Base-by-base conservation (phyloP, 2,888 invertebrate genomes). In the Melanophora roralis region DNA sequence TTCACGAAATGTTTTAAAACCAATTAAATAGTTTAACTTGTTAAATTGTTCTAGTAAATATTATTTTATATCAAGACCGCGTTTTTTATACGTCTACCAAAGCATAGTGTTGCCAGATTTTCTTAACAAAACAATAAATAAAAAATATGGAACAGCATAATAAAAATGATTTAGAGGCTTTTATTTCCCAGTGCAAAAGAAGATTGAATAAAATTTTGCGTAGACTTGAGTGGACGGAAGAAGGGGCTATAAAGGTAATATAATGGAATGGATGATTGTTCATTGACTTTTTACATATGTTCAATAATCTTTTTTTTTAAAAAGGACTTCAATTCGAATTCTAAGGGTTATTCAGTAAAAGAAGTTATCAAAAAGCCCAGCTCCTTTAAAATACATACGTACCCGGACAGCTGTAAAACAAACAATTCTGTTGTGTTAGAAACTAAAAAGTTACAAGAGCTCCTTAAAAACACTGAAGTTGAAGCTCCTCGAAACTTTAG, bases 201-300 rank as follows among this genome's bases (percentile, higher is more conserved):
- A 85, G 85, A 0, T 51, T 88, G 1, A 45, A 80, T 8, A 32
- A 55, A 8, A 69, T 88, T n/a, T 75, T 88, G 0, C 53, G 82
- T 8, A 78, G 81, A 0, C 82, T 89, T 3, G 62, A 83, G 2
- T 89, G 89, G 89, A 83, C 81, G 0, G 84, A 86, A 67, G 71
- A 84, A n/a, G 74, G 74, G 2, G 83, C 84, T 3, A 47, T 82
- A 0, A 80, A 82, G 83, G 88, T 83, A 82, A 51, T 27, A n/a
- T n/a, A n/a, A n/a, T n/a, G n/a, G n/a, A n/a, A n/a, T n/a, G n/a
- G n/a, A n/a, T n/a, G n/a, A n/a, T n/a, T n/a, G n/a, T n/a, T n/a
- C n/a, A n/a, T n/a, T n/a, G n/a, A n/a, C n/a, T n/a, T n/a, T n/a
- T n/a, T n/a, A n/a, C n/a, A n/a, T n/a, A n/a, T n/a, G n/a, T n/a